A percentile compares a stretch with the other conserved stretches of the same genome.
These are phyloP conservation scores for Drosophila borealis DNA, from an alignment of 2,888 invertebrate genomes.

Conservation along the genomic window DNA sequence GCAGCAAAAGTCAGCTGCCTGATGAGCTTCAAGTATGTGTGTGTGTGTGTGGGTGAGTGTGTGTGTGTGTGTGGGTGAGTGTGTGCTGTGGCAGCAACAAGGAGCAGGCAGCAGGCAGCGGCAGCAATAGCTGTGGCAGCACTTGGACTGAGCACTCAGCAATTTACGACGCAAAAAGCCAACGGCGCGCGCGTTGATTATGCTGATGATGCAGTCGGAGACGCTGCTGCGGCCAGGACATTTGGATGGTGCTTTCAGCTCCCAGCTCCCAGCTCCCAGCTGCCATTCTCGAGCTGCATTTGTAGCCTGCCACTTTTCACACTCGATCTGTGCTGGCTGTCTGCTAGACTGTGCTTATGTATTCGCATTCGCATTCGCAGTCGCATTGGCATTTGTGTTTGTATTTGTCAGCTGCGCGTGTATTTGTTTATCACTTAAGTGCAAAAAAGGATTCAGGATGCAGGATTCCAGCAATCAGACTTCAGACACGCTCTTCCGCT, in stretches of 20 bases:
- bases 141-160: constrained; percentile 73
- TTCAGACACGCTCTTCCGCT: constrained; percentile 55
- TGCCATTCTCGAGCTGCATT: constrained; percentile 12
- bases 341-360: constrained; percentile 35
- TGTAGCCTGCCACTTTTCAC: constrained; percentile 75
- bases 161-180: constrained; percentile 78
- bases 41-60: constrained; percentile 4
- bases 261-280: not conserved
- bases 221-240: constrained; percentile 40
- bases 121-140: constrained; percentile 33
- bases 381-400: constrained; percentile 52
- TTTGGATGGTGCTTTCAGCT: constrained; percentile 15
- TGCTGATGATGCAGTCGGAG: constrained; percentile 77
- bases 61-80: constrained; percentile 12
- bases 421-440: constrained; percentile 81
- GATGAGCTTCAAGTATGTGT: constrained; percentile 45
- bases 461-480: constrained; percentile 52
- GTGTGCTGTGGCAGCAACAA: constrained; percentile 13
- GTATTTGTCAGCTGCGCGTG: constrained; percentile 65
- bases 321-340: constrained; percentile 66
- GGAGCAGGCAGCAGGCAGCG: not conserved
- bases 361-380: constrained; percentile 32
- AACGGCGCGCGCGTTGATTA: constrained; percentile 77
- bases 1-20: constrained; percentile 61
- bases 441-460: constrained; percentile 71